Conservation (phyloP, 2,797 vertebrate genomes). For the Crocodylus rhombifer region DNA sequence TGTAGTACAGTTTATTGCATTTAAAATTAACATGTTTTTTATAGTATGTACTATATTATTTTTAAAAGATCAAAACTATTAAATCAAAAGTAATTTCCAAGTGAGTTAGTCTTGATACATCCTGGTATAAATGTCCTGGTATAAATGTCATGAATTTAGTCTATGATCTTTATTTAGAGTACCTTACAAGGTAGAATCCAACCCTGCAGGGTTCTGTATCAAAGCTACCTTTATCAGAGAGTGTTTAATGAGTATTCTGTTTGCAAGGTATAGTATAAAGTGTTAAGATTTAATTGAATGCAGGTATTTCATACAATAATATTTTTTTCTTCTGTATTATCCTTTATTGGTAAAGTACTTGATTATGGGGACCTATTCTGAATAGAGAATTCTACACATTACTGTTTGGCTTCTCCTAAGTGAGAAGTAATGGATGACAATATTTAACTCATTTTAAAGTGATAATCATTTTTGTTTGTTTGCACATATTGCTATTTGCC, state of each 20-base stretch:
- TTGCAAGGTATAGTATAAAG: not conserved
- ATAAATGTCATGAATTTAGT: not conserved
- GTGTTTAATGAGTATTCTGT: too few species aligned
- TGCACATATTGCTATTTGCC: not conserved
- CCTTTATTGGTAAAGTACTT: not conserved
- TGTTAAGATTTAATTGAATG: constrained; percentile 49
- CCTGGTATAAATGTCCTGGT: not conserved
- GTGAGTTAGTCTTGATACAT: not conserved
- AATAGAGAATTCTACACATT: not conserved
- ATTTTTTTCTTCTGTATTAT: not conserved
- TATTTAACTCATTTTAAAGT: not conserved
- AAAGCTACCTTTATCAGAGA: too few species aligned
- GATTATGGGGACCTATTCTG: not conserved
- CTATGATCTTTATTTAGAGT: not conserved
- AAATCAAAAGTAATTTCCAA: not conserved
- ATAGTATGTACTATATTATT: too few species aligned
- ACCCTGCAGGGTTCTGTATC: not conserved
- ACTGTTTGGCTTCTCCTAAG: not conserved
- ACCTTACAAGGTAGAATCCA: not conserved
- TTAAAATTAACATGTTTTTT: too few species aligned
- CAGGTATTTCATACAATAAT: not conserved
- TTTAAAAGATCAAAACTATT: too few species aligned
- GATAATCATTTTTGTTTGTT: not conserved
- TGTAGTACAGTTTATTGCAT: too few species aligned
- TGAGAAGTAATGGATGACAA: not conserved